Evolutionary conservation across 2,113 vertebrate species (phyloP).

Genomic region (Lagopus leucura): DNA sequence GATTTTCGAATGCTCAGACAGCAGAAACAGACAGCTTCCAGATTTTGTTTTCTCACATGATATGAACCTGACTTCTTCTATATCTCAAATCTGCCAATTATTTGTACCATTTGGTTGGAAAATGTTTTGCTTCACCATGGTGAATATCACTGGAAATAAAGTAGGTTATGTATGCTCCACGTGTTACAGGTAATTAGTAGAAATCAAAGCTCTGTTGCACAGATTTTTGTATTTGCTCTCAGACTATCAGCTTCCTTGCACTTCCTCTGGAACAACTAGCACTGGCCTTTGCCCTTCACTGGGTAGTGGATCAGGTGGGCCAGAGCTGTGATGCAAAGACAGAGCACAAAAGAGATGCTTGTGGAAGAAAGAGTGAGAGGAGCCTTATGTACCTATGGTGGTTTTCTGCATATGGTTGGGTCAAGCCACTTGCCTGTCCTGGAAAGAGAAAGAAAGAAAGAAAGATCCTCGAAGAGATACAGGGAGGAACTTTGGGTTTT

Average conservation of each 20-base stretch:
- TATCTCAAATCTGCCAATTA: background rate
- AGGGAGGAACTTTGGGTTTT: background rate
- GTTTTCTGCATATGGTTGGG: background rate
- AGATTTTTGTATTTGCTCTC: background rate
- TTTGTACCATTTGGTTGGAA: background rate
- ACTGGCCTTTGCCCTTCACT: accelerated
- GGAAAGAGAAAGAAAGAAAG: background rate
- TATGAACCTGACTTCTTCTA: background rate
- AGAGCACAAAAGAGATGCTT: background rate
- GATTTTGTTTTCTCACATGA: background rate
- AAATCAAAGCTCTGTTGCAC: background rate
- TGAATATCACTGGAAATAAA: background rate
- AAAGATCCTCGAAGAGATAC: background rate
- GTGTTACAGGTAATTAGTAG: background rate
- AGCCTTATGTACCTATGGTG: background rate
- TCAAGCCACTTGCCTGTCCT: background rate
- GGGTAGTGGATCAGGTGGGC: background rate
- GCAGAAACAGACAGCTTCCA: background rate
- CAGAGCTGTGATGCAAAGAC: accelerated
- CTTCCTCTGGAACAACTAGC: background rate
- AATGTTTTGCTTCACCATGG: background rate
- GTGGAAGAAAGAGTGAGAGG: accelerated
- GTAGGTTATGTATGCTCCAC: background rate
- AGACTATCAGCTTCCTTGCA: background rate
- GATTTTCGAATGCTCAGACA: background rate